Base-by-base conservation (phyloP, 2,888 invertebrate species). In the Fragum whitleyi region DNA sequence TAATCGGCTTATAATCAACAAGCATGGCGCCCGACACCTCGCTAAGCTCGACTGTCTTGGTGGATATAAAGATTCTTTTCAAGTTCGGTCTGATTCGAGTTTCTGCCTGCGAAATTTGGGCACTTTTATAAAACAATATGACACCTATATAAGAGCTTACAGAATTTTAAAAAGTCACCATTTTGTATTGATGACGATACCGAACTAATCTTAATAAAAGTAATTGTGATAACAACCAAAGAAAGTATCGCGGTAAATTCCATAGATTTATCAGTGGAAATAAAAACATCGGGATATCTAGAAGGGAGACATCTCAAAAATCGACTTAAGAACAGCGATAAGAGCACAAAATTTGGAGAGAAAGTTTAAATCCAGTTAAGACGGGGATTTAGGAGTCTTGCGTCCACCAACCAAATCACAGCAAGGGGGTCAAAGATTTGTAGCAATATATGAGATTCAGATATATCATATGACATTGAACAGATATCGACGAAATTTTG, bases 291-390 rank as follows among this genome's bases (percentile, higher is more conserved):
- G 61, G 39, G 55, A 76, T 75, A 55, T 72, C 47, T 32, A 62
- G 70, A 23, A 5, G 39, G 76, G 79, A 76, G 83, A 83, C 79
- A 74, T 76, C 73, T 83, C 76, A 76, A 74, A 81, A 74, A 71
- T 83, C 73, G 79, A 77, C 79, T 74, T 67, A 77, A 65, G 59
- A 32, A 19, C 39, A 71, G 79, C 61, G 83, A 83, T 83, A 83
- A 83, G 74, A 74, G 21, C 21, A 28, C 71, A 75, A 39, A 68
- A 62, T 83, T 79, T 70, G 68, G 65, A 70, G 80, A 61, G 82
- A 83, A 83, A 79, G 79, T 85, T 81, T 74, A 85, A 85, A 81
- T 81, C 81, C 84, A 57, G 23, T 72, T 85, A 85, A 85, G 73
- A 72, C 81, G 47, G 26, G 81, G 70, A 83, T 83, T 83, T 83